Base-by-base conservation (phyloP, 2,888 invertebrate genomes). In the Atrina japonica region DNA sequence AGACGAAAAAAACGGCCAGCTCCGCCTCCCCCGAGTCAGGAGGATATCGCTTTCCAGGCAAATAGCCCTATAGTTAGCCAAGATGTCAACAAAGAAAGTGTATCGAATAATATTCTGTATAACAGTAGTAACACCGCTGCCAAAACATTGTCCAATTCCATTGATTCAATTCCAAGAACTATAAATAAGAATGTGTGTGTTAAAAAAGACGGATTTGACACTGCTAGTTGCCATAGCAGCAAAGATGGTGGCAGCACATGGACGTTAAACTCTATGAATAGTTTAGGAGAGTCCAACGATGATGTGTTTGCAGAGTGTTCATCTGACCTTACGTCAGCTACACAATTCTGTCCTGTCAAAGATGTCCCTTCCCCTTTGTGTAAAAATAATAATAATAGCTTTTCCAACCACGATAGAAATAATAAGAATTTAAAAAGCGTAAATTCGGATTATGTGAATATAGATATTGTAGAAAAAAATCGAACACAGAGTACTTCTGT, bases 401-500 rank as follows among this genome's bases (percentile, higher is more conserved):
- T 16, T 18, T 47, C 47, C 16, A 16, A 5, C 5, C 25, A 25
- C 25, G 52, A 25, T 16, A n/a, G 27, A 5, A 25, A 52, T 23
- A 5, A 11, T 5, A 5, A 11, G 11, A 35, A 11, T 35, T 11
- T 11, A 5, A 35, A 27, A n/a, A 49, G 35, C 14, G n/a, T 50
- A 3, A 66, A 71, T 11, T 50, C 66, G 18, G 49, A 61, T 30
- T 66, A 67, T 67, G 71, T 71, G 5, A 71, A 71, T 50, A 49
- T 63, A n/a, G 66, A 65, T 47, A 49, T 59, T 18, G 56, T 52
- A 2, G 77, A 79, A 40, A 79, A 79, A 43, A 70, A 72, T 27
- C 70, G 83, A 27, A 83, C 82, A 25, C 80, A 83, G 40, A 84
- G 83, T 77, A 80, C 83, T 0, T 85, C 84, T 2, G 83, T 82